phyloP scores from a whole-genome alignment of 2,113 vertebrate genomes.

The Geococcyx californianus region DNA sequence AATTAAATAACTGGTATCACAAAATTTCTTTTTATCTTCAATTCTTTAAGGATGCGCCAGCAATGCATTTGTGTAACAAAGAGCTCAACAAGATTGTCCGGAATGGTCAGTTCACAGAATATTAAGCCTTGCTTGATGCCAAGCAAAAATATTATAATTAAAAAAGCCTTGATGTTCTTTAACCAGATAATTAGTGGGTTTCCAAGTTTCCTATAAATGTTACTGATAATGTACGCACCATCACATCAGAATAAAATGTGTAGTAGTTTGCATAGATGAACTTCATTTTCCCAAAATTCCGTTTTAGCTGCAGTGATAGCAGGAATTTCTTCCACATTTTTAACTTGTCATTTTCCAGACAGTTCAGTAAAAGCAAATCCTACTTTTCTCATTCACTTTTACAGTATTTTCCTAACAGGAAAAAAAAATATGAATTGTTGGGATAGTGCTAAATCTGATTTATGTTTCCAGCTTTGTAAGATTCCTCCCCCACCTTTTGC shows the following conservation, averaged over 20 bases:
- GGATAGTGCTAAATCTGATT: background rate
- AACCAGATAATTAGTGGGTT: background rate
- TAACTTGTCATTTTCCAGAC: background rate
- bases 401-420: background rate
- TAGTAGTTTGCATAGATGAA: background rate
- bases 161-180: background rate
- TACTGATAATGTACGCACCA: background rate
- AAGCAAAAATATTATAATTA: slow-evolving; percentile 7
- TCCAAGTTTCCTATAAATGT: background rate
- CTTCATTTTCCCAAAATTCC: background rate
- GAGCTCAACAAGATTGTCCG: background rate
- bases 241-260: background rate
- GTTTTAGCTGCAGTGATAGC: background rate
- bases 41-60: background rate
- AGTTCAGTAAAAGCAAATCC: background rate
- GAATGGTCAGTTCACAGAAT: background rate
- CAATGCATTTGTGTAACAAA: background rate
- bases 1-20: slow-evolving; percentile 21
- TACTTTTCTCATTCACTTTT: background rate
- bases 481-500: background rate
- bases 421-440: background rate
- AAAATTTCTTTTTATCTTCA: background rate
- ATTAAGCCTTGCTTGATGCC: background rate
- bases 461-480: background rate
- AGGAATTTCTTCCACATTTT: background rate